phyloP scores from a whole-genome alignment of 2,888 invertebrate genomes.

The Drosophila peninsularis region DNA sequence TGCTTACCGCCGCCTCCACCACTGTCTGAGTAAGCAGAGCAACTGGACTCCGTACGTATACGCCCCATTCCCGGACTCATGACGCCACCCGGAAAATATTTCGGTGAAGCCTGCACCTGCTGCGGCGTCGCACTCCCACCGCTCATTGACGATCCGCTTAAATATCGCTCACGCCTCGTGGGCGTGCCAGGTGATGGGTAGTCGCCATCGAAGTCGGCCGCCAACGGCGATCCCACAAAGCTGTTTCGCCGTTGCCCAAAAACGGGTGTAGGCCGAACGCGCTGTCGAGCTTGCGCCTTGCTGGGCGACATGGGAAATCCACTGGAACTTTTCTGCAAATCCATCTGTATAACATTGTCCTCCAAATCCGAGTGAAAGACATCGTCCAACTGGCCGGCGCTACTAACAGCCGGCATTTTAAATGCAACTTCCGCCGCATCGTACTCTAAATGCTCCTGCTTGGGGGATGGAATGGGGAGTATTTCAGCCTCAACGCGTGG shows the following conservation, averaged over 20 bases:
- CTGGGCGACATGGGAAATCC: constrained; percentile 80
- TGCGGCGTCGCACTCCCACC: constrained; percentile 39
- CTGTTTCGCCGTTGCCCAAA: constrained; percentile 88
- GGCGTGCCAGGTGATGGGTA: constrained; percentile 61
- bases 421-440: constrained; percentile 62
- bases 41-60: constrained; percentile 84
- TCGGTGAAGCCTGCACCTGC: constrained; percentile 59
- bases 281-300: constrained; percentile 88
- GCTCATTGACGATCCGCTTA: constrained; percentile 70
- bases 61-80: constrained; percentile 77
- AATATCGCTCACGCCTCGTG: constrained; percentile 75
- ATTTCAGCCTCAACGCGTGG: constrained; percentile 17
- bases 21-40: constrained; percentile 82
- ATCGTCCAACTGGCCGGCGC: constrained; percentile 69
- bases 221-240: constrained; percentile 85
- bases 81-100: constrained; percentile 67
- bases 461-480: neutral
- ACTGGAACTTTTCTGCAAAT: constrained; percentile 72
- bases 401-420: constrained; percentile 71
- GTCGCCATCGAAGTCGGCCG: constrained; percentile 60
- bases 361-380: constrained; percentile 79
- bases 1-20: constrained; percentile 59
- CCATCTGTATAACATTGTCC: constrained; percentile 82
- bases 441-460: constrained; percentile 34
- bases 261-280: constrained; percentile 89